Evolutionary conservation across 2,113 vertebrate genomes (phyloP), one percentile per base, ranked within the genome.

Genomic region (Monarcha castaneiventris): DNA sequence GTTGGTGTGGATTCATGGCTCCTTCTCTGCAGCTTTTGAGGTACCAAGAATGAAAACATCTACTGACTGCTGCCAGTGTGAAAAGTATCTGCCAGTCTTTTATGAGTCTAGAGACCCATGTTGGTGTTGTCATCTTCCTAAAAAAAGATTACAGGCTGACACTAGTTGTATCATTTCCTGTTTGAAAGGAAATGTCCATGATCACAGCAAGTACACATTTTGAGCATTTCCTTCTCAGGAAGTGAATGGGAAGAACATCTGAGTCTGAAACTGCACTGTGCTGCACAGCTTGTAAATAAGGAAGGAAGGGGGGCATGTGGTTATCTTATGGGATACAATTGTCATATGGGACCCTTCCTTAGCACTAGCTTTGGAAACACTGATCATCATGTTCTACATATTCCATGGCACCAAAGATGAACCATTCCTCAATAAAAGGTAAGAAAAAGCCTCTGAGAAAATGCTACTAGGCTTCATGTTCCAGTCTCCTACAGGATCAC

Each of bases 141-240:
- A 89, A 94, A 95, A 90, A 84, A 81, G 44, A 68, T 11, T 84
- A 54, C 49, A 69, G 49, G 32, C 41, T 88, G 58, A 87, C 71
- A 87, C 5, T 72, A 68, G 35, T 89, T 72, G 46, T 77, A 79
- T 90, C 8, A 91, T 95, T 96, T 96, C 93, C 91, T 87, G 23
- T 78, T 89, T 91, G 62, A 97, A 90, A 93, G 95, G 94, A 97
- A 96, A 94, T 0, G 2, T 89, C 71, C 67, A 39, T 39, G 91
- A 93, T 84, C 89, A 78, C 58, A 96, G 84, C 56, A 96, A 96
- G 84, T 87, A 96, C 95, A 93, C 90, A 96, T 93, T 96, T 80
- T 94, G 89, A 95, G 77, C 89, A 83, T 73, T 97, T 97, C 96
- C 93, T 93, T 91, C 91, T 95, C 84, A 95, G 95, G 94, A 96